These are phyloP conservation scores for Ianthella basta DNA, from an alignment of 37 sponge, comb jelly and placozoan species.

Conservation along the genomic window DNA sequence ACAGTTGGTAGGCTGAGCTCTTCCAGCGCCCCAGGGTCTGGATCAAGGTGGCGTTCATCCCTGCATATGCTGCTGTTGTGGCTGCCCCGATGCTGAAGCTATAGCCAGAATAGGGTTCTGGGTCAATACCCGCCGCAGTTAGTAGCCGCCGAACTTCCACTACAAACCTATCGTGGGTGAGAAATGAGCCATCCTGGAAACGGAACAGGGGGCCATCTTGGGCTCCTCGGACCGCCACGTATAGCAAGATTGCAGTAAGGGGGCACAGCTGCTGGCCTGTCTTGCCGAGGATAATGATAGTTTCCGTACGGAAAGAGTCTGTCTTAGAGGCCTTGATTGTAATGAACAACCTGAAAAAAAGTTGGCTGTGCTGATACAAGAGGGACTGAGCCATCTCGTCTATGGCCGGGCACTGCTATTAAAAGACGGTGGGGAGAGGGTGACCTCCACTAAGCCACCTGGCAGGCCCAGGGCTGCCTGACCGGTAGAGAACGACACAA, in stretches of 20 bases:
- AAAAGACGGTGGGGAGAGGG: no score
- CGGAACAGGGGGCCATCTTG: neutral
- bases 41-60: neutral
- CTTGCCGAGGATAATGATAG: neutral
- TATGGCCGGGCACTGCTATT: no score
- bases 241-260: neutral
- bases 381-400: no score
- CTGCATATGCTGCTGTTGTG: slow-evolving; percentile 8
- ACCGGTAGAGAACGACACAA: no score
- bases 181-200: neutral
- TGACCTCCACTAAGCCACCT: no score
- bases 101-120: neutral
- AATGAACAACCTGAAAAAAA: no score
- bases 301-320: no score
- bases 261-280: slow-evolving; percentile 4
- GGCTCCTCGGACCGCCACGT: neutral
- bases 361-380: no score
- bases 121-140: neutral
- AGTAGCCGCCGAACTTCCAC: neutral
- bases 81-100: slow-evolving; percentile 16
- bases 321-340: no score
- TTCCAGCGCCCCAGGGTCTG: slow-evolving; percentile 10
- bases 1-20: neutral
- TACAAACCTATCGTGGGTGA: no score
- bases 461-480: no score